Evolutionary conservation across 64 coral and sea anemone species (phyloP), one percentile per base, ranked within the genome.

Genomic region (Stichodactyla mertensii): DNA sequence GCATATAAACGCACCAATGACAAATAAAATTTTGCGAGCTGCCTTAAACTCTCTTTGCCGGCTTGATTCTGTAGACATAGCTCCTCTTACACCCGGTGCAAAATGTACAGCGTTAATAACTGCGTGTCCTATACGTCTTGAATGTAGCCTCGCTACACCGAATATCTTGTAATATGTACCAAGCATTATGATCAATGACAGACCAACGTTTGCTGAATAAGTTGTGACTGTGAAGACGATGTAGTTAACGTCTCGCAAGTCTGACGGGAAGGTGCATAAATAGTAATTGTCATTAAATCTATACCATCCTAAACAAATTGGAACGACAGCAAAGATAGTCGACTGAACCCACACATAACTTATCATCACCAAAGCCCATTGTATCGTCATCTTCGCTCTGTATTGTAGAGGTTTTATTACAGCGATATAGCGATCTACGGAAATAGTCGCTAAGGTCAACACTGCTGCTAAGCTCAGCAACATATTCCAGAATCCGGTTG

Each of bases 341-440:
- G 92, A 90, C 66, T 98, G 95, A 52, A 98, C 20, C 95, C 95
- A 98, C 0, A 98, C 92, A 16, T 92, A 89, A 20, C 67, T 91
- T 52, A 98, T 94, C 92, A 94, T 94, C 6, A 77, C 31, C 53
- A 98, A 55, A 14, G 95, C 95, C 83, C 90, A 87, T 18, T 98
- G 95, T 4, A 94, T 57, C 7, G 95, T 98, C 95, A 98, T 98
- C 70, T 98, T 98, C 19, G 95, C 95, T 82, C 95, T 62, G 64
- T 98, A 98, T 27, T 98, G 92, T 16, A 98, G 88, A 12, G 95
- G 95, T 86, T 98, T 98, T 59, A 94, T 94, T 4, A 98, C 95
- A 8, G 95, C 95, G 11, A 94, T 91, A 60, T 94, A 98, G 55
- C 95, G 95, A 56, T 98, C 95, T 31, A 94, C 82, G 16, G 95